Evolutionary conservation across 2,797 vertebrate species (phyloP).

Genomic region (Pyrocephalus nanus): DNA sequence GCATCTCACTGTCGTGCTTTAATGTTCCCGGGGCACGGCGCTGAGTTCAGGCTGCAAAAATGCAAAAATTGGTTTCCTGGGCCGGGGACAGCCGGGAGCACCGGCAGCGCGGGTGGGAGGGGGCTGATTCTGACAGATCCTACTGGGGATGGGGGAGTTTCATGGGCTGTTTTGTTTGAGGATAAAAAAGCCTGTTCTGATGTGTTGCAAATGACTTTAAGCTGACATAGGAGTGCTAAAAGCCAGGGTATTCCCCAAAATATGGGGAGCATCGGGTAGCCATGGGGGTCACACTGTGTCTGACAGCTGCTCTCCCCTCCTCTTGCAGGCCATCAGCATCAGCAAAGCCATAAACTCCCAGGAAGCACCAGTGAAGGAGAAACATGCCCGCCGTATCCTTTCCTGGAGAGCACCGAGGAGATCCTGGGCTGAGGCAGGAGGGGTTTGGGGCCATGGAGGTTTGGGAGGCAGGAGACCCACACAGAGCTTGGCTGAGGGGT

Average conservation of each 20-base stretch:
- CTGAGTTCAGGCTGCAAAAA: conserved; percentile 36
- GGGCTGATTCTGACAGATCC: not conserved
- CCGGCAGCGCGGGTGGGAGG: fast-evolving
- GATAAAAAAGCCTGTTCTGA: not conserved
- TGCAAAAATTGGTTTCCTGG: not conserved
- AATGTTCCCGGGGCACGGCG: fast-evolving
- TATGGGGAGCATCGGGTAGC: fast-evolving
- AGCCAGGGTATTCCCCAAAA: not conserved
- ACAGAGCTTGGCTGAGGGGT: not conserved
- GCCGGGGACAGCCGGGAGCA: not conserved
- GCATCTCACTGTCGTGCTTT: not conserved
- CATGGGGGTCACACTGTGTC: fast-evolving
- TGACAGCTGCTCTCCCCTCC: not conserved
- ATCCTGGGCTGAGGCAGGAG: not conserved
- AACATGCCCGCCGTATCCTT: conserved; percentile 98
- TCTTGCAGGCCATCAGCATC: conserved; percentile 90
- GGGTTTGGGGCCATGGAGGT: not conserved
- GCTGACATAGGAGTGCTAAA: not conserved
- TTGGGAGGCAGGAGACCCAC: fast-evolving
- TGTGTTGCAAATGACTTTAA: not conserved
- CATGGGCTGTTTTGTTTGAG: not conserved
- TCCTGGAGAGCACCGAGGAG: fast-evolving
- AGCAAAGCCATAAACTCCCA: conserved; percentile 94
- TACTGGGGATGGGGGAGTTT: not conserved
- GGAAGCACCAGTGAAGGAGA: conserved; percentile 96